Evolutionary conservation across 1,140 invertebrate species (phyloP), one percentile per base, ranked within the genome.

Genomic region (Drosophila dunni): DNA sequence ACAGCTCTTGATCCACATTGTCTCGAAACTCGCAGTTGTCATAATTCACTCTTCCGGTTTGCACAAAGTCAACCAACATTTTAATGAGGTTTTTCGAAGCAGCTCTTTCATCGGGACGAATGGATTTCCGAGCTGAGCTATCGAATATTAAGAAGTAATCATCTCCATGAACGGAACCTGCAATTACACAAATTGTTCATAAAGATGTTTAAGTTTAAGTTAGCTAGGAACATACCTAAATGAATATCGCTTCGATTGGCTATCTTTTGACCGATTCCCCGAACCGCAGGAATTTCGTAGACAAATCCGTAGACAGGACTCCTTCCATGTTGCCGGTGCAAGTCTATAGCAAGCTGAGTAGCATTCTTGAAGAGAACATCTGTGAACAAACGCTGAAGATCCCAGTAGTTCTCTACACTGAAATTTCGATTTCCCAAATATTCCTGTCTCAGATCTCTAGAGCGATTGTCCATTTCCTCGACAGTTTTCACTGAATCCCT

Each of bases 91-190:
- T 58, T 2, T 13, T 17, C 0, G 78, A 73, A 42, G 73, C 56
- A 7, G 46, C 15, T 34, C 65, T 13, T 46, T 79, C 73, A 46
- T 73, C 74, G 2, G 46, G 5, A 5, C 68, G 17, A 3, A 77
- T 38, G 7, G 33, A 13, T 40, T 57, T 20, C 0, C 15, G 15
- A 8, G 8, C 17, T 33, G 34, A 24, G 9, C 9, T 46, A n/a
- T n/a, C 24, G 11, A 71, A 64, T 10, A 81, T 78, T 24, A 81
- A 36, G 44, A 57, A 40, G 13, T 65, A 58, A 33, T 81, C 78
- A 15, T 81, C 78, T 1, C 50, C 45, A 65, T 78, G 78, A 20
- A 80, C 45, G 62, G 78, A 68, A 9, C 78, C 78, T 80, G 13
- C 36, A 24, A 42, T n/a, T 20, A 20, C 0, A 1, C 0, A 50